Base-by-base conservation (phyloP, 2,888 invertebrate genomes). In the Cephus pulcher region DNA sequence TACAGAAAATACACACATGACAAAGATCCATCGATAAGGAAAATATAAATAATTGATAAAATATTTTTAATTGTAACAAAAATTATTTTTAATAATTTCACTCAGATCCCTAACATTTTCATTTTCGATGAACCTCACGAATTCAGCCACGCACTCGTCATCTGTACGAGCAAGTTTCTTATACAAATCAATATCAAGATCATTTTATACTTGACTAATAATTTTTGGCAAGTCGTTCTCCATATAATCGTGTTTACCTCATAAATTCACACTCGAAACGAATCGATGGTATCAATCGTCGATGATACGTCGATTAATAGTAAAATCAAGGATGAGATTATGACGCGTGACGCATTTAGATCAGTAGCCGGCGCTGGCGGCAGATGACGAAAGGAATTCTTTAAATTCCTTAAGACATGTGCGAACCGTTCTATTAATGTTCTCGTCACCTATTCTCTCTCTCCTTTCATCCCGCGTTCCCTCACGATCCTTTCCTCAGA, bases 391-490 rank as follows among this genome's bases (percentile, higher is more conserved):
- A 81, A 80, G 79, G 80, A 81, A 86, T 87, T 84, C 83, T 75
- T 69, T 37, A 80, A 81, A 86, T 87, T 85, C 85, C 82, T 70
- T 74, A 77, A 78, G 78, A 84, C 88, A 86, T 83, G 84, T 87
- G 88, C 85, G 80, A 82, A 85, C 82, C 56, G 84, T 84, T 86
- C 87, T 86, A 85, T 86, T 87, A 87, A 87, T 87, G 86, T 83
- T 86, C 80, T 81, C 84, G 81, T 84, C 87, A 77, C 75, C 79
- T 56, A 34, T 74, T 32, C 79, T 69, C 78, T 80, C 69, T 81
- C 82, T 80, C 77, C 70, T 74, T 78, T 69, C 74, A 76, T 76
- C 80, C 69, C 71, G 69, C 76, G 40, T 77, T 78, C 76, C 56
- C 69, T 68, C 76, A 74, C 80, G 69, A n/a, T 79, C 80, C 77